Percentiles rank a stretch among this genome's conserved stretches.
phyloP scores from a whole-genome alignment of 2,113 vertebrate genomes.

The Megaleporinus macrocephalus region DNA sequence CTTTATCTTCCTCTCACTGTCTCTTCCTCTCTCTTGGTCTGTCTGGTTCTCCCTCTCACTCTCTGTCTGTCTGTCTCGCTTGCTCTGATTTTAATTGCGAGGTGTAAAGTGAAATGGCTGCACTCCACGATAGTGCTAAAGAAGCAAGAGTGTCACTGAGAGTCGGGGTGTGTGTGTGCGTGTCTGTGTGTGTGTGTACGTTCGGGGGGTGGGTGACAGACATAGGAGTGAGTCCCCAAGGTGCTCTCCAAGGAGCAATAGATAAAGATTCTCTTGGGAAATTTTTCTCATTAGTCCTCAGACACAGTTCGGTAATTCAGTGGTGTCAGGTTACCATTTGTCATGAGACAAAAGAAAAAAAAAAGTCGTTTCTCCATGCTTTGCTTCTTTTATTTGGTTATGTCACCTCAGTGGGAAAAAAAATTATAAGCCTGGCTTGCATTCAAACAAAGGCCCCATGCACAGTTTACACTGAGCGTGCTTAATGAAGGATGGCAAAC shows the following conservation, averaged over 20 bases:
- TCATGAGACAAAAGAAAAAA: constrained; percentile 81
- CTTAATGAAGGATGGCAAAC: constrained; percentile 64
- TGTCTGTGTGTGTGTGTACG: constrained; percentile 39
- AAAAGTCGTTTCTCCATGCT: constrained; percentile 68
- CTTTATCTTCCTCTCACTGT: constrained; percentile 74
- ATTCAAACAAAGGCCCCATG: constrained; percentile 60
- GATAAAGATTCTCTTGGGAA: constrained; percentile 96
- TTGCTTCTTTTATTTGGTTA: constrained; percentile 81
- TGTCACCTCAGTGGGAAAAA: constrained; percentile 69
- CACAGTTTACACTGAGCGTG: constrained; percentile 73
- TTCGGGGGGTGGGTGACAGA: constrained; percentile 90
- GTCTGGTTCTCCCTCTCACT: constrained; percentile 17
- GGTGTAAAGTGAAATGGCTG: constrained; percentile 98
- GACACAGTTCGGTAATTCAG: constrained; percentile 97
- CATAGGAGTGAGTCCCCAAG: constrained; percentile 87
- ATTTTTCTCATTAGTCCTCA: constrained; percentile 97
- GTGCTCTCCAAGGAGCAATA: constrained; percentile 90
- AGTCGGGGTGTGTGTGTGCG: constrained; percentile 71
- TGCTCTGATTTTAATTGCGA: constrained; percentile 94
- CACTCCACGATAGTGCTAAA: constrained; percentile 88
- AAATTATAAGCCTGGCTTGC: constrained; percentile 71
- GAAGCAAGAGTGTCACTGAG: constrained; percentile 92
- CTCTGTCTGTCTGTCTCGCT: constrained; percentile 71
- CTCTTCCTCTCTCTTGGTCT: constrained; percentile 73
- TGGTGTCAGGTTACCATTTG: constrained; percentile 91